Percentiles rank a stretch among this genome's conserved stretches.
Evolutionary conservation across 64 coral and sea anemone genomes (phyloP).

Genomic region (Dendrophyllia cribrosa): DNA sequence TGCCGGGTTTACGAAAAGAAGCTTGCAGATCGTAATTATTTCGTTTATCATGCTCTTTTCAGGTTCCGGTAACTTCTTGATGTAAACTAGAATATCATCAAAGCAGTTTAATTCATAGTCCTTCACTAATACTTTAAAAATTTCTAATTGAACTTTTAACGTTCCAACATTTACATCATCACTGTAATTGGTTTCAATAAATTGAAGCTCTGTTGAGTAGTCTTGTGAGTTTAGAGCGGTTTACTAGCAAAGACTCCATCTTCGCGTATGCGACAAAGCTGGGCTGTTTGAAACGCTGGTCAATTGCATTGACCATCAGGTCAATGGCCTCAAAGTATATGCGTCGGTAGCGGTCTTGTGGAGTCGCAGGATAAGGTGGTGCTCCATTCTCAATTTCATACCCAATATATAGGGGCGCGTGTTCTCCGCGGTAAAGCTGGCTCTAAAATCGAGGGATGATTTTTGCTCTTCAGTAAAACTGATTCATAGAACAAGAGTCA

Average conservation of each 20-base stretch:
- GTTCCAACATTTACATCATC: constrained; percentile 28
- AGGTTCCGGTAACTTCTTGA: no score
- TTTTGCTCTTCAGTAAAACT: no score
- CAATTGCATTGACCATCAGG: constrained; percentile 41
- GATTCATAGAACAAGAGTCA: no score
- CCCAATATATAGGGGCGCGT: no score
- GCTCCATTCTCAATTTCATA: no score
- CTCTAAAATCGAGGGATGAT: no score
- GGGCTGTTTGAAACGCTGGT: constrained; percentile 28
- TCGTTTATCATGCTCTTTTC: no score
- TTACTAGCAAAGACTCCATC: constrained; percentile 30
- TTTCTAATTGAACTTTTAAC: background rate
- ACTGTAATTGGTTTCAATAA: background rate
- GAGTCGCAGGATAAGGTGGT: background rate
- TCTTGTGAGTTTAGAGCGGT: background rate
- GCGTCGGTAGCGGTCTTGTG: constrained; percentile 24
- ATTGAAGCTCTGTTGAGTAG: constrained; percentile 1
- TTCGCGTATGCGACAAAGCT: constrained; percentile 11
- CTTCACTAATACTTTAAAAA: background rate
- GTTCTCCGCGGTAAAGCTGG: no score
- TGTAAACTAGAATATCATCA: no score
- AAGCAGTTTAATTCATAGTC: constrained; percentile 30
- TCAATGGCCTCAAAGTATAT: constrained; percentile 63
- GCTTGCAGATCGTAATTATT: constrained; percentile 46
- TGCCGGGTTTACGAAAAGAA: constrained; percentile 38